These are phyloP conservation scores for Keiferia lycopersicella DNA, from an alignment of 2,888 invertebrate species.

Conservation along the genomic window DNA sequence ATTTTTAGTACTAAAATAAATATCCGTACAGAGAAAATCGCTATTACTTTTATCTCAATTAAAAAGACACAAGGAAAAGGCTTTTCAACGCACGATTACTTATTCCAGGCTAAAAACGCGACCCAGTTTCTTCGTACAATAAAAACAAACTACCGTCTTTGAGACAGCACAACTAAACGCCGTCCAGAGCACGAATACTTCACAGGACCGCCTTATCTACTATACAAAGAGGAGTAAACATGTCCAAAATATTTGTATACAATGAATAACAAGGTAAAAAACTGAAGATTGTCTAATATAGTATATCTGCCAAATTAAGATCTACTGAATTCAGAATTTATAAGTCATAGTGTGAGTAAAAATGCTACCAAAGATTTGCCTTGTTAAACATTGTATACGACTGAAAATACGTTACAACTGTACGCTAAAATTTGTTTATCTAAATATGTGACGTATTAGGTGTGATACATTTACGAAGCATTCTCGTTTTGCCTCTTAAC, in stretches of 20 bases:
- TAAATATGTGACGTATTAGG: neutral
- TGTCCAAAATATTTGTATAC: conserved; percentile 2
- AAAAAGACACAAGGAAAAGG: no score
- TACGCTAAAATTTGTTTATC: neutral
- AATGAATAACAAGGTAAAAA: neutral
- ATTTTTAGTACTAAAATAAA: conserved; percentile 8
- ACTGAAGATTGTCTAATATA: neutral
- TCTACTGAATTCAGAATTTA: no score
- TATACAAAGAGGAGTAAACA: conserved; percentile 1
- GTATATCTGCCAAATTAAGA: no score
- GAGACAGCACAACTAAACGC: conserved; percentile 15
- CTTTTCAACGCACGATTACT: no score
- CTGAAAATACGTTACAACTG: neutral
- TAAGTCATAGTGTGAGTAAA: no score
- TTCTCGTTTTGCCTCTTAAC: neutral
- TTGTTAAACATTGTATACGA: conserved; percentile 3
- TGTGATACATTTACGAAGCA: conserved; percentile 3
- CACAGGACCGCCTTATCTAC: neutral
- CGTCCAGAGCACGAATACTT: neutral
- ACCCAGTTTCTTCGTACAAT: neutral
- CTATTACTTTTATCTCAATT: no score
- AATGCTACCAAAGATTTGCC: no score
- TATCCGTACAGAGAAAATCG: no score
- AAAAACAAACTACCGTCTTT: conserved; percentile 21
- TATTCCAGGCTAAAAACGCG: neutral